These are phyloP conservation scores for Sinotaia quadrata DNA, from an alignment of 2,888 invertebrate genomes.

Conservation along the genomic window DNA sequence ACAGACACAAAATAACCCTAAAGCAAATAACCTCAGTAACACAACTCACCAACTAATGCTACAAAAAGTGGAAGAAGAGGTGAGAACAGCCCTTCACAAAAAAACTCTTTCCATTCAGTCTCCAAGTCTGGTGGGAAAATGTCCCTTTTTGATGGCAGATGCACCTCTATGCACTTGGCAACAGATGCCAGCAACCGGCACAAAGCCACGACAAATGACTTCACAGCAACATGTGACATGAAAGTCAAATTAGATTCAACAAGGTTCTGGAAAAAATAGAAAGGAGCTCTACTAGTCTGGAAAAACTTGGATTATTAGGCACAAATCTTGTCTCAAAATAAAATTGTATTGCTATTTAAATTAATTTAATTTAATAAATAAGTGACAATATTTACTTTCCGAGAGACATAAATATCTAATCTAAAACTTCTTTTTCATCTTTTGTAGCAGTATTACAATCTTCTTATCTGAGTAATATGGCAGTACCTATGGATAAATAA, in stretches of 20 bases:
- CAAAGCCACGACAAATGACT: slow-evolving; percentile 47
- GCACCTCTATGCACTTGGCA: slow-evolving; percentile 62
- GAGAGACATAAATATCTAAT: neutral
- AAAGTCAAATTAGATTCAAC: slow-evolving; percentile 38
- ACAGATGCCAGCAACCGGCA: slow-evolving; percentile 68
- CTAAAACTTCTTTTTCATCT: neutral
- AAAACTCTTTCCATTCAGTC: slow-evolving; percentile 85
- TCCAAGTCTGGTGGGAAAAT: slow-evolving; percentile 71
- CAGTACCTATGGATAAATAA: no score
- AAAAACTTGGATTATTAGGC: no score
- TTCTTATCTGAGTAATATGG: no score
- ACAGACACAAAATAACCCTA: no score
- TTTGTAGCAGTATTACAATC: no score
- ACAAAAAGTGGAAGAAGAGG: slow-evolving; percentile 76
- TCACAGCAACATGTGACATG: slow-evolving; percentile 39
- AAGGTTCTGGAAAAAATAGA: slow-evolving; percentile 40
- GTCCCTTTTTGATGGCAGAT: slow-evolving; percentile 32
- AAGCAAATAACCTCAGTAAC: slow-evolving; percentile 4
- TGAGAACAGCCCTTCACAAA: slow-evolving; percentile 78
- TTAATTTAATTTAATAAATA: no score
- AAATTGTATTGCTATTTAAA: no score
- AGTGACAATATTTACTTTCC: neutral
- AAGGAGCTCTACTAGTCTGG: neutral
- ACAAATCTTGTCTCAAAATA: no score
- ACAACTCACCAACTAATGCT: slow-evolving; percentile 24